phyloP scores from a whole-genome alignment of 2,888 invertebrate genomes.

The Xanthorhoe spadicearia region DNA sequence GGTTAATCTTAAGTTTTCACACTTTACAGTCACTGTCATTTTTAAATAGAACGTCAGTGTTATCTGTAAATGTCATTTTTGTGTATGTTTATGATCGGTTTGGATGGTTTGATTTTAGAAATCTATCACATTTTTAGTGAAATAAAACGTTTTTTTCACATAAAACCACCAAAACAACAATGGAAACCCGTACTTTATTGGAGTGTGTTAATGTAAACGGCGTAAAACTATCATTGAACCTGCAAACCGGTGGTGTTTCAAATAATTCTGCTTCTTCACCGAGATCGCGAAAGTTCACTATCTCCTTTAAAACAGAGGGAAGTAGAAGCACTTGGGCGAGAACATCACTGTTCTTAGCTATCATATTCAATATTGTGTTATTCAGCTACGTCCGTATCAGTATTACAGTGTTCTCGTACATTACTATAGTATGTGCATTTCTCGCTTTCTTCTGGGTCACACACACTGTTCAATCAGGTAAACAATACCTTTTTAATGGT shows the following conservation, averaged over 20 bases:
- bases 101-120: too few species aligned
- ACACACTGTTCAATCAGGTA: slow-evolving; percentile 78
- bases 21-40: too few species aligned
- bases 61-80: too few species aligned
- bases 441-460: slow-evolving; percentile 75
- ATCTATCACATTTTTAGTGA: too few species aligned
- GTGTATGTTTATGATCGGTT: too few species aligned
- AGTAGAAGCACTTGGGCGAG: slow-evolving; percentile 62
- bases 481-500: not conserved
- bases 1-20: too few species aligned
- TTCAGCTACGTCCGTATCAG: slow-evolving; percentile 66
- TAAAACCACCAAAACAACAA: not conserved
- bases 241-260: slow-evolving; percentile 44
- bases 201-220: slow-evolving; percentile 75
- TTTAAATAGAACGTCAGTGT: too few species aligned
- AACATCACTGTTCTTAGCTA: slow-evolving; percentile 62
- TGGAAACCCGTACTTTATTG: slow-evolving; percentile 12
- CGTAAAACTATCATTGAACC: slow-evolving; percentile 61
- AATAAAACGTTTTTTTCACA: too few species aligned
- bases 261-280: slow-evolving; percentile 53
- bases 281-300: slow-evolving; percentile 68
- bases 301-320: slow-evolving; percentile 66
- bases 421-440: slow-evolving; percentile 66
- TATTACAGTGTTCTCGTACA: slow-evolving; percentile 63
- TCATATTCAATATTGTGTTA: slow-evolving; percentile 68